phyloP scores from a whole-genome alignment of 2,888 invertebrate genomes.

The Ophonus ardosiacus region DNA sequence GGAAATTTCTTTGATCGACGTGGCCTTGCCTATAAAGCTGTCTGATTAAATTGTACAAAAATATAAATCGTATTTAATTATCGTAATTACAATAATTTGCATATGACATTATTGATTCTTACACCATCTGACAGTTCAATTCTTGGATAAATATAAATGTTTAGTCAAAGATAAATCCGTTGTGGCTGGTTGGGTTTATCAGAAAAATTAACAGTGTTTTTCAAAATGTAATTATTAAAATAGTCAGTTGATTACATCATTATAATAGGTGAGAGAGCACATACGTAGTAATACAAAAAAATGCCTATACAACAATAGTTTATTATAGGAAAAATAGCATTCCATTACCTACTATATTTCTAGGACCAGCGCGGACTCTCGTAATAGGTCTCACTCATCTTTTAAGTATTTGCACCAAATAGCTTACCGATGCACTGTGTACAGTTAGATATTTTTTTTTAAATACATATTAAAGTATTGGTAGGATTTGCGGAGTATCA shows the following conservation, averaged over 20 bases:
- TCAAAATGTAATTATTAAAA: neutral
- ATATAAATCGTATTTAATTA: constrained; percentile 23
- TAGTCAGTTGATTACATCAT: neutral
- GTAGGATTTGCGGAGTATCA: too few relatives aligned
- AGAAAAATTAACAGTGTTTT: neutral
- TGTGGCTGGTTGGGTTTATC: neutral
- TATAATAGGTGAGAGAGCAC: neutral
- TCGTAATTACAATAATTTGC: constrained; percentile 34
- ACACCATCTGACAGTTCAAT: constrained; percentile 36
- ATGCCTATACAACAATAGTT: too few relatives aligned
- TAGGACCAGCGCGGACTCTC: too few relatives aligned
- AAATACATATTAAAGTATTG: too few relatives aligned
- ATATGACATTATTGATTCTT: constrained; percentile 39
- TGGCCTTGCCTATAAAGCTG: constrained; percentile 1
- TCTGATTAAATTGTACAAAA: constrained; percentile 29
- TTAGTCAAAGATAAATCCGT: constrained; percentile 20
- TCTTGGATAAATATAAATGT: neutral
- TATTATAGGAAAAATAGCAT: too few relatives aligned
- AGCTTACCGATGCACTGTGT: too few relatives aligned
- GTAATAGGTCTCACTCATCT: too few relatives aligned
- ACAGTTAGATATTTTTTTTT: too few relatives aligned
- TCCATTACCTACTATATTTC: too few relatives aligned
- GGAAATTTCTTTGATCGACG: neutral
- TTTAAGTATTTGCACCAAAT: too few relatives aligned
- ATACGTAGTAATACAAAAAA: too few relatives aligned